These are phyloP conservation scores for Hirtodrosophila confusa DNA, from an alignment of 2,888 invertebrate genomes.

Conservation along the genomic window DNA sequence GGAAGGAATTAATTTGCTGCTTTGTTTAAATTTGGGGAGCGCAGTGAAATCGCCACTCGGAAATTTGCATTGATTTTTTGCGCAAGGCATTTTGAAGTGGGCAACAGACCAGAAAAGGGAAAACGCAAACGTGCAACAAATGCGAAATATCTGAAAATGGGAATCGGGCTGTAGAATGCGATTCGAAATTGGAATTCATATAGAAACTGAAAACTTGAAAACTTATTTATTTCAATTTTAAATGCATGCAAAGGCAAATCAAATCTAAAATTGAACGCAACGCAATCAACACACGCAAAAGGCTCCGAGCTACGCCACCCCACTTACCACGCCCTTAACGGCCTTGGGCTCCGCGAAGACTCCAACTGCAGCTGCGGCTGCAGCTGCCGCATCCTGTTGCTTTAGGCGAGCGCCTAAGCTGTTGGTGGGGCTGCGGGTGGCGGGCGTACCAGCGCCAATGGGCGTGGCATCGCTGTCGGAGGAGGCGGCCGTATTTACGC, in stretches of 20 bases:
- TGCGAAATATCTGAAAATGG: constrained; percentile 8
- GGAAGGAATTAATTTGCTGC: constrained; percentile 18
- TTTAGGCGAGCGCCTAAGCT: constrained; percentile 76
- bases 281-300: constrained; percentile 16
- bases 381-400: constrained; percentile 66
- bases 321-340: constrained; percentile 81
- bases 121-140: constrained; percentile 50
- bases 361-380: constrained; percentile 18
- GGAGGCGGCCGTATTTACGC: constrained; percentile 76
- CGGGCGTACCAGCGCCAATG: constrained; percentile 82
- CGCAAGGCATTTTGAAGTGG: neutral
- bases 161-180: constrained; percentile 4
- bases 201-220: constrained; percentile 20
- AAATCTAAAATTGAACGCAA: constrained; percentile 23
- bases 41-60: constrained; percentile 46
- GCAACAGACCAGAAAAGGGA: constrained; percentile 38
- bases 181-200: constrained; percentile 1
- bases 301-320: constrained; percentile 1
- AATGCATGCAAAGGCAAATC: constrained; percentile 44
- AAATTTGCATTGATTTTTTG: constrained; percentile 59
- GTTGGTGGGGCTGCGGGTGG: constrained; percentile 82
- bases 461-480: constrained; percentile 84
- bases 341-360: constrained; percentile 83
- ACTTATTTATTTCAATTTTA: neutral
- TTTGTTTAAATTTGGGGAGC: constrained; percentile 25